phyloP scores from a whole-genome alignment of 1,140 invertebrate species.

The Oppia nitens region DNA sequence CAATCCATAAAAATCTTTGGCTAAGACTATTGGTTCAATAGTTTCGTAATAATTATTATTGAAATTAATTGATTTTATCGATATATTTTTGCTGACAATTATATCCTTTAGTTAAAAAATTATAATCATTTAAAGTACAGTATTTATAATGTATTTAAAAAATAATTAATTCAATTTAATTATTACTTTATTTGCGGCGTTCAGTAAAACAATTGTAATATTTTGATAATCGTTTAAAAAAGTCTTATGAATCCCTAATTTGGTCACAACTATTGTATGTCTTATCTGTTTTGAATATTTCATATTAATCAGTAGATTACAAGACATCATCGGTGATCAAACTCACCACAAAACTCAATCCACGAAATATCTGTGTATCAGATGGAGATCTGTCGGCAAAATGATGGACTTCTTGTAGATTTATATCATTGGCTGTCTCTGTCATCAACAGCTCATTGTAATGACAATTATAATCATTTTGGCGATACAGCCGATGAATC shows the following conservation, averaged over 20 bases:
- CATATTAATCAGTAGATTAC: not conserved
- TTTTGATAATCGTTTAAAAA: not conserved
- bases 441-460: not conserved
- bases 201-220: constrained; percentile 15
- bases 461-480: constrained; percentile 16
- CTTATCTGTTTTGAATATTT: constrained; percentile 9
- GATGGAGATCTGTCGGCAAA: not conserved
- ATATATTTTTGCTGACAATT: not conserved
- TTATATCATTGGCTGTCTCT: not conserved
- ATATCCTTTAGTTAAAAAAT: constrained; percentile 3
- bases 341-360: constrained; percentile 16
- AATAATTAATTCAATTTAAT: not conserved
- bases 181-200: constrained; percentile 14
- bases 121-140: no score
- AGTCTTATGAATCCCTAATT: constrained; percentile 9
- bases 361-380: constrained; percentile 9
- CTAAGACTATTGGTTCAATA: not conserved
- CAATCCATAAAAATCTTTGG: not conserved
- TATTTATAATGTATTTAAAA: not conserved
- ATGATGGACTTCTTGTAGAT: not conserved
- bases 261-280: constrained; percentile 10
- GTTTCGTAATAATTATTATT: constrained; percentile 10
- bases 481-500: constrained; percentile 16
- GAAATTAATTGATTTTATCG: not conserved
- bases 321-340: no score